Evolutionary conservation across 1,140 invertebrate genomes (phyloP), one percentile per base, ranked within the genome.

Genomic region (Drosophila kohkoa): DNA sequence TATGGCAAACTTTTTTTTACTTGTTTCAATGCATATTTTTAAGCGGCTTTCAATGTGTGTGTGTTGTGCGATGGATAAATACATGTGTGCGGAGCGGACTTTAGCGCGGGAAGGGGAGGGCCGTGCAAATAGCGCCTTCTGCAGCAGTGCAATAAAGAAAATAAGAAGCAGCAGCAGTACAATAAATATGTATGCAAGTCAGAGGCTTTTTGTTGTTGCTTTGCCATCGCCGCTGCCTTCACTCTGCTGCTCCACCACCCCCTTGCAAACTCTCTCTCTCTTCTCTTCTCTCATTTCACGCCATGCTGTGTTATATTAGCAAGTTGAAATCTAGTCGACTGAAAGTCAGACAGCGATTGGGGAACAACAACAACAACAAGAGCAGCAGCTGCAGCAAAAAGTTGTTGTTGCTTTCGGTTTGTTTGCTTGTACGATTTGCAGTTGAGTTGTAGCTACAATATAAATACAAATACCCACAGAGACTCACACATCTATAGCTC

Each of bases 351-450:
- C 63, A 38, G 15, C 70, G 38, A 60, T 68, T 67, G 52, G 63
- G 52, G 41, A 73, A 20, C 68, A 48, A 28, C 51, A 57, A 15
- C 79, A 67, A 49, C 41, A 74, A 46, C 57, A 59, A 38, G 16
- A 46, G 35, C 1, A 51, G 38, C 41, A 28, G 46, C 54, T 46
- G 45, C 35, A 64, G 55, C 51, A 57, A 55, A 43, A 67, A 68
- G 58, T 55, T 69, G 25, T 52, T 52, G 49, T 32, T 54, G 51
- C 32, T 32, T 25, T n/a, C 13, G 51, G 28, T 66, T 64, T 77
- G 83, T 83, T 88, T 82, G 66, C 72, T 82, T 82, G 77, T 79
- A 77, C 82, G 83, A 87, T 88, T 88, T 83, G 70, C 80, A 67
- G 73, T 81, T 78, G 57, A 75, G 49, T 65, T 69, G 71, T 74